phyloP scores from a whole-genome alignment of 37 sponge, comb jelly and placozoan genomes.

The Theonella swinhoei region DNA sequence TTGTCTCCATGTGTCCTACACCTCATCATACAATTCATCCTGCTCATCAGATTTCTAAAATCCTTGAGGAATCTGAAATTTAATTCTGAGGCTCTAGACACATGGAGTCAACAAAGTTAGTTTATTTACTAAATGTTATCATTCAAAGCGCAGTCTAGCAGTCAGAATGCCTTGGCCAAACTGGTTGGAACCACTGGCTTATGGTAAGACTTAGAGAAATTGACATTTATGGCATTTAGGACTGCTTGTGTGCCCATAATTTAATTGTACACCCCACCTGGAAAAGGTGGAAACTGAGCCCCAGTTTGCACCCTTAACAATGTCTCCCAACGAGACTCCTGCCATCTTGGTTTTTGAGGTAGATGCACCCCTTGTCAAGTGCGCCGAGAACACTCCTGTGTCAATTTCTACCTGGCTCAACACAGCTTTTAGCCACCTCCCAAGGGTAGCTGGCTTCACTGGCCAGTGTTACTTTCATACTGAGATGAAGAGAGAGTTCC shows the following conservation, averaged over 20 bases:
- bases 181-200: slow-evolving; percentile 1
- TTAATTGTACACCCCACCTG: too few relatives aligned
- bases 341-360: slow-evolving; percentile 17
- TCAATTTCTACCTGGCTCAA: slow-evolving; percentile 27
- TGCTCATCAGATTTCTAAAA: slow-evolving; percentile 27
- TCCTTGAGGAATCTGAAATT: slow-evolving; percentile 41
- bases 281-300: slow-evolving; percentile 4
- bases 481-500: slow-evolving; percentile 30
- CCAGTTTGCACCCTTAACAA: slow-evolving; percentile 39
- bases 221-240: too few relatives aligned
- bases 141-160: too few relatives aligned
- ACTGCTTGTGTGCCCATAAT: too few relatives aligned
- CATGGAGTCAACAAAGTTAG: slow-evolving; percentile 2
- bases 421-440: slow-evolving; percentile 19
- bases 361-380: slow-evolving; percentile 28
- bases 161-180: slow-evolving; percentile 20
- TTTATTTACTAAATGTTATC: slow-evolving; percentile 22
- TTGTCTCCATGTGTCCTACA: too few relatives aligned
- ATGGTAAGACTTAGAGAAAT: slow-evolving; percentile 28
- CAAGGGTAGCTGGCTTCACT: slow-evolving; percentile 28
- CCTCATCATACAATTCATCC: too few relatives aligned
- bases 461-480: slow-evolving; percentile 13
- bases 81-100: slow-evolving; percentile 48
- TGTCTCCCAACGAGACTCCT: slow-evolving; percentile 29
- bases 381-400: slow-evolving; percentile 32